phyloP scores from a whole-genome alignment of 1,140 invertebrate genomes.

The Oscheius sp. region DNA sequence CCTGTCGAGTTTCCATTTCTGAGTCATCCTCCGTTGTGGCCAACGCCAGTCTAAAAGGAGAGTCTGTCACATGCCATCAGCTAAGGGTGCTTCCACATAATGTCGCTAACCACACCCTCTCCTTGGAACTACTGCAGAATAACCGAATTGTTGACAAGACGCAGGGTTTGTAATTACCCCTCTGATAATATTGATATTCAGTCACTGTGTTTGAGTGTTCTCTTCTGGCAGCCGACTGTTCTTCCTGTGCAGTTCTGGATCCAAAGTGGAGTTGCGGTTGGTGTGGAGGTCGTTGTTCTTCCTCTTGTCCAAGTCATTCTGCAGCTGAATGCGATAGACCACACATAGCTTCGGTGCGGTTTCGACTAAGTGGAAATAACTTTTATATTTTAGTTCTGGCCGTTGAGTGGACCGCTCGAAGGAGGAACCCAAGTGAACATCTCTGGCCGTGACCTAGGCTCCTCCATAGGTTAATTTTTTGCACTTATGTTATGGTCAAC shows the following conservation, averaged over 20 bases:
- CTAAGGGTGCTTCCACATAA: too few species aligned
- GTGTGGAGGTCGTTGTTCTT: slow-evolving; percentile 77
- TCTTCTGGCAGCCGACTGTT: slow-evolving; percentile 88
- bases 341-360: slow-evolving; percentile 6
- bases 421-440: slow-evolving; percentile 93
- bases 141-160: slow-evolving; percentile 44
- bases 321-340: slow-evolving; percentile 17
- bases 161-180: slow-evolving; percentile 20
- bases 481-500: too few species aligned
- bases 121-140: slow-evolving; percentile 44
- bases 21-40: too few species aligned
- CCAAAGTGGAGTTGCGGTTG: slow-evolving; percentile 84
- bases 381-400: slow-evolving; percentile 74
- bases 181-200: slow-evolving; percentile 35
- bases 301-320: not conserved
- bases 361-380: not conserved
- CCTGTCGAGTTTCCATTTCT: too few species aligned
- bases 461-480: too few species aligned
- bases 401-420: slow-evolving; percentile 86
- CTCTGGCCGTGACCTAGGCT: slow-evolving; percentile 88
- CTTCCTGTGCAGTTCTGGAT: slow-evolving; percentile 79
- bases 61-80: slow-evolving; percentile 6
- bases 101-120: not conserved
- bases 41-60: slow-evolving; percentile 4
- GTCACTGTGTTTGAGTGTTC: slow-evolving; percentile 91